A percentile compares a stretch with the other conserved stretches of the same genome.
Evolutionary conservation across 2,797 vertebrate species (phyloP).

Genomic region (Xiphophorus birchmanni): DNA sequence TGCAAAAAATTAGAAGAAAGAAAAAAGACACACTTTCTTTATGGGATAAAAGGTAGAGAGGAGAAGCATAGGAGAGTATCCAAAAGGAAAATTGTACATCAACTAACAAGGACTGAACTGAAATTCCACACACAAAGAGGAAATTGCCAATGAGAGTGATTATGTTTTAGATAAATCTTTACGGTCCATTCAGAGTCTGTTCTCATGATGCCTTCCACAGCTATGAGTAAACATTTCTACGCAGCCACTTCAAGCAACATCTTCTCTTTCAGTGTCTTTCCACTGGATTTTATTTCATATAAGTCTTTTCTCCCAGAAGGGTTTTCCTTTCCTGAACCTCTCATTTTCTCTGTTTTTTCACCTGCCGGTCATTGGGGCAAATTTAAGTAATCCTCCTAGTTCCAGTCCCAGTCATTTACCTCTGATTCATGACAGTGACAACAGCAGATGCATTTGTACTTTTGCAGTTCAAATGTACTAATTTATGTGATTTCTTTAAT

Average conservation of each 20-base stretch:
- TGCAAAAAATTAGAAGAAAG: conserved; percentile 64
- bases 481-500: conserved; percentile 22
- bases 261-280: conserved; percentile 54
- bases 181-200: not conserved
- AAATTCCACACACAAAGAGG: conserved; percentile 3
- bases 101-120: conserved; percentile 26
- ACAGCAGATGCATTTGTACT: conserved; percentile 23
- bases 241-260: conserved; percentile 36
- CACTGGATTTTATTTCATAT: conserved; percentile 48
- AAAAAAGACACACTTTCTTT: conserved; percentile 68
- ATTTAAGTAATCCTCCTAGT: conserved; percentile 45
- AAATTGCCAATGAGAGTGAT: conserved; percentile 19
- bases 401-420: conserved; percentile 15
- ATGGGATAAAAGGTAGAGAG: conserved; percentile 53
- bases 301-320: conserved; percentile 31
- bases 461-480: conserved; percentile 18
- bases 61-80: conserved; percentile 23
- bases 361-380: conserved; percentile 63
- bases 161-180: conserved; percentile 14
- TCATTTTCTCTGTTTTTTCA: conserved; percentile 72
- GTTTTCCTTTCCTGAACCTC: conserved; percentile 42
- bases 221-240: conserved; percentile 41
- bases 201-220: conserved; percentile 35
- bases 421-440: conserved; percentile 34
- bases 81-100: conserved; percentile 23